A percentile compares a stretch with the other conserved stretches of the same genome.
phyloP scores from a whole-genome alignment of 2,888 invertebrate species.

The Apoda limacodes region DNA sequence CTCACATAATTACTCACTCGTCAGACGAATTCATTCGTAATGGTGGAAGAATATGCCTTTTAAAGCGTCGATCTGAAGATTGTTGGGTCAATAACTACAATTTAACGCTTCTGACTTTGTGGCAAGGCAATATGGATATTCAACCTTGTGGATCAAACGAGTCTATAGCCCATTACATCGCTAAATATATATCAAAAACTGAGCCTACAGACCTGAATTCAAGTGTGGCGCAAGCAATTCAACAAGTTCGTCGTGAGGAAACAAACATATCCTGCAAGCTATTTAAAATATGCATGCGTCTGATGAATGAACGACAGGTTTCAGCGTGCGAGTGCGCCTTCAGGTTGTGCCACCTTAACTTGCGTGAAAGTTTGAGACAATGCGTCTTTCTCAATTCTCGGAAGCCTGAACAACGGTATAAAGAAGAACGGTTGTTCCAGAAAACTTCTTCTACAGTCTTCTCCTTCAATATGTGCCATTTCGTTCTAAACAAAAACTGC shows the following conservation, averaged over 20 bases:
- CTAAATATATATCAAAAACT: constrained; percentile 16
- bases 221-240: constrained; percentile 8
- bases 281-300: constrained; percentile 23
- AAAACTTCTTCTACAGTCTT: constrained; percentile 24
- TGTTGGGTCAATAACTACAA: constrained; percentile 11
- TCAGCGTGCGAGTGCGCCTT: constrained; percentile 23
- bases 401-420: constrained; percentile 21
- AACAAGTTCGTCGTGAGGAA: constrained; percentile 10
- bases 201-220: constrained; percentile 18
- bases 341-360: too few species aligned
- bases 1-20: too few species aligned
- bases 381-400: too few species aligned
- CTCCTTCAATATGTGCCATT: constrained; percentile 23
- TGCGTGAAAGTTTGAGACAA: too few species aligned
- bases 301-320: constrained; percentile 23
- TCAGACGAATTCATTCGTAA: too few species aligned
- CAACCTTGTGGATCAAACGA: constrained; percentile 23
- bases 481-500: constrained; percentile 19
- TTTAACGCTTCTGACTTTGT: constrained; percentile 12
- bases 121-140: constrained; percentile 23
- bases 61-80: too few species aligned
- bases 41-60: too few species aligned
- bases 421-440: constrained; percentile 20
- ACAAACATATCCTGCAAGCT: constrained; percentile 18
- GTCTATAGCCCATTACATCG: constrained; percentile 14